Base-by-base conservation (phyloP, 1,140 invertebrate genomes). In the Periplaneta americana region DNA sequence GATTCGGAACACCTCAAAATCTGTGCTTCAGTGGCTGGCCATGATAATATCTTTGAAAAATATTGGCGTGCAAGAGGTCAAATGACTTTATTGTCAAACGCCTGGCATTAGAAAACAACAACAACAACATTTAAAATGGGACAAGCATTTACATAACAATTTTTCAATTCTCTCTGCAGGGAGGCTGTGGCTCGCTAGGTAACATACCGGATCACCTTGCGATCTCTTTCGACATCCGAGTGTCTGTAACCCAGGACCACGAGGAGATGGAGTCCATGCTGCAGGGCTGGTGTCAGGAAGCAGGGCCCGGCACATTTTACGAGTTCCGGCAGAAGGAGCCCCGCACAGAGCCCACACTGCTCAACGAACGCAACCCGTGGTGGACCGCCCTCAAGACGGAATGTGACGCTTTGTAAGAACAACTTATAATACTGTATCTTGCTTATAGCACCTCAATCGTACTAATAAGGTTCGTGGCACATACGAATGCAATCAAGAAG, bases 401-500 rank as follows among this genome's bases (percentile, higher is more conserved):
- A 13, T 75, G n/a, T 11, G 74, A 75, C 17, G n/a, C 17, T 57
- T 17, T n/a, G 48, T 57, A 57, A 17, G 48, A 18, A 57, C n/a
- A 18, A 18, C 48, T 34, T n/a, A n/a, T 28, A 18, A 28, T 82
- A 22, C 78, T 74, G 57, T 83, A 33, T 82, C n/a, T 34, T n/a
- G n/a, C n/a, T n/a, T n/a, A n/a, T n/a, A n/a, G n/a, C n/a, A n/a
- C n/a, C n/a, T n/a, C n/a, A n/a, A n/a, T n/a, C n/a, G n/a, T n/a
- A n/a, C n/a, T n/a, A n/a, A n/a, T n/a, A n/a, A n/a, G n/a, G n/a
- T n/a, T n/a, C n/a, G n/a, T n/a, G n/a, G n/a, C n/a, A n/a, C n/a
- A n/a, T n/a, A n/a, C n/a, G n/a, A n/a, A n/a, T n/a, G n/a, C n/a
- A n/a, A n/a, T n/a, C n/a, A n/a, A n/a, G n/a, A n/a, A n/a, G n/a